phyloP scores from a whole-genome alignment of 2,888 invertebrate genomes.

The Trimorus sp. region DNA sequence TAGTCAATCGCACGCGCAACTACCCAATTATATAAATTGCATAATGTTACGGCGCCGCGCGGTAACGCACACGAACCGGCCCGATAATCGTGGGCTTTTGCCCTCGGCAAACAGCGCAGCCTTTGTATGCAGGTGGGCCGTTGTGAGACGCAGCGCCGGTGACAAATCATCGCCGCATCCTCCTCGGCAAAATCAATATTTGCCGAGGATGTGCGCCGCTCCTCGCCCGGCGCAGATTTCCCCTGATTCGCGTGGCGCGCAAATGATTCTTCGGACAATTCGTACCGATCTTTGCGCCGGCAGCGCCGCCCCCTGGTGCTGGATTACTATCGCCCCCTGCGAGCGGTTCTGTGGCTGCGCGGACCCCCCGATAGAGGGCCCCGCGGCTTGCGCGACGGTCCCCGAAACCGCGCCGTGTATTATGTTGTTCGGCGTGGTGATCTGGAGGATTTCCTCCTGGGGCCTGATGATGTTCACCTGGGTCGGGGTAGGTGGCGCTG shows the following conservation, averaged over 20 bases:
- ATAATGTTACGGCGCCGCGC: conserved; percentile 44
- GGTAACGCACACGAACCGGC: conserved; percentile 56
- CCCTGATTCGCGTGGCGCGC: no score
- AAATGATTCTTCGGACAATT: no score
- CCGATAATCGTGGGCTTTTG: conserved; percentile 61
- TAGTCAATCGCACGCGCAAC: conserved; percentile 56
- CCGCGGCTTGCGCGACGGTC: conserved; percentile 58
- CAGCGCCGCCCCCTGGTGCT: conserved; percentile 72
- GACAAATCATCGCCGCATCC: conserved; percentile 79
- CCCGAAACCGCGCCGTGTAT: conserved; percentile 68
- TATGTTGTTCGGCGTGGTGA: conserved; percentile 70
- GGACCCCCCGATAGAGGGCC: conserved; percentile 68
- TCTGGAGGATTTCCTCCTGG: conserved; percentile 75
- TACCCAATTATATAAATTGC: conserved; percentile 64
- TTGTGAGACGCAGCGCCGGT: conserved; percentile 67
- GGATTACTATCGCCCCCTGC: conserved; percentile 76
- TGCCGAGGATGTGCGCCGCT: conserved; percentile 71
- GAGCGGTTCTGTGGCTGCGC: conserved; percentile 72
- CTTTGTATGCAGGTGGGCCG: conserved; percentile 64
- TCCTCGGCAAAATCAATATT: conserved; percentile 79
- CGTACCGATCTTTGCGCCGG: no score
- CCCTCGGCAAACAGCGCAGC: conserved; percentile 65
- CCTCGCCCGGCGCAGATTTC: conserved; percentile 4
- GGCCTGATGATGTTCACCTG: conserved; percentile 74
- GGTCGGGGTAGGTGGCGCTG: conserved; percentile 44